Evolutionary conservation across 1,140 invertebrate genomes (phyloP), one percentile per base, ranked within the genome.

Genomic region (Agrilus planipennis): DNA sequence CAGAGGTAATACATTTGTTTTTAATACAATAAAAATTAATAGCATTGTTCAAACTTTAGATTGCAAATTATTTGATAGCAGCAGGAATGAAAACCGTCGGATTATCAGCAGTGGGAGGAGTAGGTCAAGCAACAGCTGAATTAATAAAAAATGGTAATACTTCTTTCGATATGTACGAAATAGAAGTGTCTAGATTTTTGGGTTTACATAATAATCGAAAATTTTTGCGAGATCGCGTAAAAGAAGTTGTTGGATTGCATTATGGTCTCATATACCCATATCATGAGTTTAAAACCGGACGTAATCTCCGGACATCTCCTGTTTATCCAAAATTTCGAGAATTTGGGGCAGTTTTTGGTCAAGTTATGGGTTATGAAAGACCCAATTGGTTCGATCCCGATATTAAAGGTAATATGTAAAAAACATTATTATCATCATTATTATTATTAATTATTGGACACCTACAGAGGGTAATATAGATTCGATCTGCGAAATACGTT

Each of bases 341-440:
- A 58, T 84, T 83, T 22, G 94, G 94, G 1, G 95, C 90, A n/a
- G 81, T 94, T 9, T 99, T 98, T 68, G 89, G 89, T 6, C 92
- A 97, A 64, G 89, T 90, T 18, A 97, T 98, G 90, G 94, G 93
- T 1, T 99, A 98, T 62, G 95, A 99, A 63, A 69, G 94, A 49
- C 89, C 94, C 0, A 78, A 87, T 23, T 98, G 88, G 77, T 99
- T 96, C 65, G 77, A 87, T 46, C 58, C 63, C 18, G 53, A 65
- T 35, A 63, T 66, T 34, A 50, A 69, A 29, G 75, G 77, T 78
- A n/a, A n/a, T n/a, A n/a, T n/a, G n/a, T n/a, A n/a, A n/a, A n/a
- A n/a, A n/a, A n/a, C n/a, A n/a, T n/a, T n/a, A n/a, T n/a, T n/a
- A n/a, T n/a, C n/a, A n/a, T n/a, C n/a, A n/a, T n/a, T n/a, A n/a